Conservation (phyloP, 1,140 invertebrate genomes). For the Tetragonula clypearis region DNA sequence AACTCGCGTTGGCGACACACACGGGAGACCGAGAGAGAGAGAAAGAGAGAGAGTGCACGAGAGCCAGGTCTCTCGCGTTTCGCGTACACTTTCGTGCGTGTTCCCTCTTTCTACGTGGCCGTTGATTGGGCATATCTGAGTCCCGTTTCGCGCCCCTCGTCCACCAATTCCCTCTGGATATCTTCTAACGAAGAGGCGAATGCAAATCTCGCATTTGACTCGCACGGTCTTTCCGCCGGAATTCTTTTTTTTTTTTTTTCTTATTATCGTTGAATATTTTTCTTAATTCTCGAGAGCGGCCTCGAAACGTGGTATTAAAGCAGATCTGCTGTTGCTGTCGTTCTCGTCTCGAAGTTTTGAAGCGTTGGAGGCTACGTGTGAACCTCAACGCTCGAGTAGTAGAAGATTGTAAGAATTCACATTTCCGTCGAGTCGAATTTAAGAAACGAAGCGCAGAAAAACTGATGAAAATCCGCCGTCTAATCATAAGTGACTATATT, state of each 20-base stretch:
- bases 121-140: slow-evolving; percentile 54
- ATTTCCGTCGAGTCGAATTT: too few species aligned
- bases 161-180: slow-evolving; percentile 5
- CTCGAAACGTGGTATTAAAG: not conserved
- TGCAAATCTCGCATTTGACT: slow-evolving; percentile 46
- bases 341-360: not conserved
- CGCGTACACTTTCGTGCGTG: not conserved
- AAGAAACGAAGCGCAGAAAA: too few species aligned
- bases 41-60: not conserved
- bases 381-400: too few species aligned
- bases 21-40: not conserved
- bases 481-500: too few species aligned
- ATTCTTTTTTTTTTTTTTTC: not conserved
- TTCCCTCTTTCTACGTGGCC: slow-evolving; percentile 38
- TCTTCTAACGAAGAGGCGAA: slow-evolving; percentile 41
- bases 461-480: too few species aligned
- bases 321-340: not conserved
- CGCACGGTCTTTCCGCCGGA: not conserved
- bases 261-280: too few species aligned
- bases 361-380: not conserved
- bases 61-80: not conserved
- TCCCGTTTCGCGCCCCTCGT: not conserved
- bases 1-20: slow-evolving; percentile 32
- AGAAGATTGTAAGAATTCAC: too few species aligned
- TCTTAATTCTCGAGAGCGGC: not conserved